Conservation (phyloP, 2,113 vertebrate genomes). For the Cololabis saira region DNA sequence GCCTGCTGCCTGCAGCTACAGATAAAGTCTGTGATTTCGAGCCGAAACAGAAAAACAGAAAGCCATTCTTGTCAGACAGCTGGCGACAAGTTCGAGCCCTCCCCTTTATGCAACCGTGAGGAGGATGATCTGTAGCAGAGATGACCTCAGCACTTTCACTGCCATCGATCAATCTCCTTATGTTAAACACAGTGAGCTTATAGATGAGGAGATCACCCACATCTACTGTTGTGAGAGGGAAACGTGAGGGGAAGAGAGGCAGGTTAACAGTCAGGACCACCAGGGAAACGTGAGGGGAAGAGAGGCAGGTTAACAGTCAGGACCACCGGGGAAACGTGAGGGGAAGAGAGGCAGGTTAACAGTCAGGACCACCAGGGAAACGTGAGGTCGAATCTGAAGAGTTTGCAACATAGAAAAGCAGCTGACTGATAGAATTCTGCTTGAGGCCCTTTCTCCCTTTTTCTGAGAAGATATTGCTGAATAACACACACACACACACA, state of each 20-base stretch:
- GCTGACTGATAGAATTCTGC: background rate
- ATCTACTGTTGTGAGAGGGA: background rate
- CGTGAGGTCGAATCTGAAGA: background rate
- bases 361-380: slow-evolving; percentile 20
- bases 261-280: slow-evolving; percentile 8
- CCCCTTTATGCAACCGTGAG: background rate
- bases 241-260: slow-evolving; percentile 42
- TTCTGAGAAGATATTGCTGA: too few relatives aligned
- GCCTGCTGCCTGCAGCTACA: background rate
- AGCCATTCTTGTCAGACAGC: background rate
- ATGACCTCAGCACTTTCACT: slow-evolving; percentile 1
- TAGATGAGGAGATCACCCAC: background rate
- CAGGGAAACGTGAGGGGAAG: slow-evolving; percentile 22
- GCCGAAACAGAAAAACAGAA: background rate
- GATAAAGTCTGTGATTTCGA: background rate
- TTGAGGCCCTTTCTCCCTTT: background rate
- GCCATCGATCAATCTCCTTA: background rate
- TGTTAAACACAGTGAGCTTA: background rate
- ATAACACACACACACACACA: too few relatives aligned
- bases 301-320: slow-evolving; percentile 35
- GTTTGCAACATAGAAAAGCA: background rate
- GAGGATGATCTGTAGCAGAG: background rate
- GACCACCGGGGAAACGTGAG: too few relatives aligned
- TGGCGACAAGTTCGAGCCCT: background rate
- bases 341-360: too few relatives aligned